phyloP scores from a whole-genome alignment of 2,888 invertebrate genomes.

The Lapara coniferarum region DNA sequence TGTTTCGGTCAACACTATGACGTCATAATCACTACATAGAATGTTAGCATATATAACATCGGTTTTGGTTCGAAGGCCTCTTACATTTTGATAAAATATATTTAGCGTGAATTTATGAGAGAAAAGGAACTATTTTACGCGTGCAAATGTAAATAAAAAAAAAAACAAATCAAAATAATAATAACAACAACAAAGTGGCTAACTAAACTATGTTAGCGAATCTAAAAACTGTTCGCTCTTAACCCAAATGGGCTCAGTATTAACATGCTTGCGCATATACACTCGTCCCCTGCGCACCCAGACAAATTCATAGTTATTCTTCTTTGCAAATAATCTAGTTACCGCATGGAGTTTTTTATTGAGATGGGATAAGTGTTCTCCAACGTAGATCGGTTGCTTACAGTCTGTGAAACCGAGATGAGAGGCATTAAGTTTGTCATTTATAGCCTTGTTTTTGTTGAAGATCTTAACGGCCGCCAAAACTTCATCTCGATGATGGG shows the following conservation, averaged over 20 bases:
- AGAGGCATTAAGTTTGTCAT: background rate
- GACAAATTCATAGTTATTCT: too few species aligned
- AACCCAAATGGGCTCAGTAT: too few species aligned
- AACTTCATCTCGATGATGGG: too few species aligned
- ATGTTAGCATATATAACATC: background rate
- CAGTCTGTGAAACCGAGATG: slow-evolving; percentile 4
- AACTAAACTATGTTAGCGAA: too few species aligned
- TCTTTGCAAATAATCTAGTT: background rate
- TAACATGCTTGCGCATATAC: too few species aligned
- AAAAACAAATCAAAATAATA: too few species aligned
- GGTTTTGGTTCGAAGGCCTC: background rate
- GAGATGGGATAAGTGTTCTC: background rate
- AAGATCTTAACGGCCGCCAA: background rate
- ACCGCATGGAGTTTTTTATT: background rate
- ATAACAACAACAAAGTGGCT: too few species aligned
- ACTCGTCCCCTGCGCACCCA: too few species aligned
- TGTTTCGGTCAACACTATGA: slow-evolving; percentile 5
- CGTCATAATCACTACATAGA: background rate
- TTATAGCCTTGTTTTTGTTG: background rate
- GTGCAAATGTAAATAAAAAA: too few species aligned
- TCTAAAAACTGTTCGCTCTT: too few species aligned
- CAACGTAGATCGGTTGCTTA: background rate
- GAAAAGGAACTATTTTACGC: too few species aligned
- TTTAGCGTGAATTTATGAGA: background rate
- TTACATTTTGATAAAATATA: slow-evolving; percentile 3